Evolutionary conservation across 2,888 invertebrate genomes (phyloP), one percentile per base, ranked within the genome.

Genomic region (Rhagonycha fulva): DNA sequence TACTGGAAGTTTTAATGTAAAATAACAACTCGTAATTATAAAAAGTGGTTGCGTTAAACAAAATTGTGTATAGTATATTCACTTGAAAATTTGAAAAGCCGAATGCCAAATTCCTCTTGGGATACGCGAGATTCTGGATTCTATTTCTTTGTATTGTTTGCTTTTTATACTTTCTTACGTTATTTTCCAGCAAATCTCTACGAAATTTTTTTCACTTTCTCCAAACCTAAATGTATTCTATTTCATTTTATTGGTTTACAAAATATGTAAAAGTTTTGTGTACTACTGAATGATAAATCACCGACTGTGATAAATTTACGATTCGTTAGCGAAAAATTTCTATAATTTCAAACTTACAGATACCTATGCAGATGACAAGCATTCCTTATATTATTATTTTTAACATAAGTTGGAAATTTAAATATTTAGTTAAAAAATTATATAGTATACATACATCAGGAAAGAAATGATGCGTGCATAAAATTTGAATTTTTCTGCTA

Each of bases 101-200:
- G 63, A 66, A 66, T 66, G 24, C 19, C 23, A 66, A 66, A 66
- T 66, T 14, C 26, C 63, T 66, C 63, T 26, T 19, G 63, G 63
- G 63, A 66, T 66, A 66, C 63, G 63, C 11, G 28, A 68, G 72
- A 68, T 68, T 68, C 68, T 61, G 72, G 68, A 24, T 60, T 26
- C 62, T 61, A 72, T 72, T 68, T 26, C 62, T 23, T 67, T 72
- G 62, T 67, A 72, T 68, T 72, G 72, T 72, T 72, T 72, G 62
- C 26, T 62, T 72, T 72, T 72, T 72, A 68, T 68, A 72, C 68
- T 68, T 72, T 61, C 61, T 72, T 68, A 60, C 68, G 61, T 30
- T 47, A 66, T 32, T 68, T 72, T 60, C 47, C 24, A 68, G 72
- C 60, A 68, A 72, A 72, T 72, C 72, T 71, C 47, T 28, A 32